These are phyloP conservation scores for Limnephilus marmoratus DNA, from an alignment of 2,888 invertebrate genomes.

Conservation along the genomic window DNA sequence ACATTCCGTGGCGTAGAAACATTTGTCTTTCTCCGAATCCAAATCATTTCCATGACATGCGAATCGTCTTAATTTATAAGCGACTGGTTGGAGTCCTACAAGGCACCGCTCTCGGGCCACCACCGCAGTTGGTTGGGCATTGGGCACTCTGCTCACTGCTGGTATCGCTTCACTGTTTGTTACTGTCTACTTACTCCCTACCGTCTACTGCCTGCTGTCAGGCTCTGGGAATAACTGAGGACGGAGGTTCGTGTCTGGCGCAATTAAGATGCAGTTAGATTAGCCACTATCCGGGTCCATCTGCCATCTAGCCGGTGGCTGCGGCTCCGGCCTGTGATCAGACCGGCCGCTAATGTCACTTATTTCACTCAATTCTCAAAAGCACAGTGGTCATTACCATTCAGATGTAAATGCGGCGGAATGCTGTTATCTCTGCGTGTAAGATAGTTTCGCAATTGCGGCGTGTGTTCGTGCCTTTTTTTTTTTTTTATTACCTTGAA, in stretches of 20 bases:
- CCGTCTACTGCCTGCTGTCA: background rate
- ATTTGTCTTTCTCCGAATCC: background rate
- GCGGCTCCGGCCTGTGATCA: slow-evolving; percentile 57
- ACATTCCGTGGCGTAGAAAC: slow-evolving; percentile 2
- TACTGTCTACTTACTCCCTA: background rate
- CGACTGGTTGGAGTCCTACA: background rate
- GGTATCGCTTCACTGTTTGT: background rate
- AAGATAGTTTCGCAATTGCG: slow-evolving; percentile 53
- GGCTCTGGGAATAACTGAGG: background rate
- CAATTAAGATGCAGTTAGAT: slow-evolving; percentile 63
- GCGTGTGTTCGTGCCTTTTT: slow-evolving; percentile 25
- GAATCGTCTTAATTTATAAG: slow-evolving; percentile 2
- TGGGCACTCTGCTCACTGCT: background rate
- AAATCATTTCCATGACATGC: background rate
- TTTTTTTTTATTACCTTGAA: slow-evolving; percentile 47
- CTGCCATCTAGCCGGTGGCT: slow-evolving; percentile 29
- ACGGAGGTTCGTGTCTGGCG: slow-evolving; percentile 48
- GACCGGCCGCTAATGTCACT: slow-evolving; percentile 57
- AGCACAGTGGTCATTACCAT: slow-evolving; percentile 58
- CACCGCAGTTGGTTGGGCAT: background rate
- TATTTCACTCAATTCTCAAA: slow-evolving; percentile 56
- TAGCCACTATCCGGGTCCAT: slow-evolving; percentile 59
- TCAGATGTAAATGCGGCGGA: slow-evolving; percentile 54
- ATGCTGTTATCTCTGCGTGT: slow-evolving; percentile 54
- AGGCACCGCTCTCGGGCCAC: background rate